These are phyloP conservation scores for Fabriciana adippe DNA, from an alignment of 2,888 invertebrate species.

Conservation along the genomic window DNA sequence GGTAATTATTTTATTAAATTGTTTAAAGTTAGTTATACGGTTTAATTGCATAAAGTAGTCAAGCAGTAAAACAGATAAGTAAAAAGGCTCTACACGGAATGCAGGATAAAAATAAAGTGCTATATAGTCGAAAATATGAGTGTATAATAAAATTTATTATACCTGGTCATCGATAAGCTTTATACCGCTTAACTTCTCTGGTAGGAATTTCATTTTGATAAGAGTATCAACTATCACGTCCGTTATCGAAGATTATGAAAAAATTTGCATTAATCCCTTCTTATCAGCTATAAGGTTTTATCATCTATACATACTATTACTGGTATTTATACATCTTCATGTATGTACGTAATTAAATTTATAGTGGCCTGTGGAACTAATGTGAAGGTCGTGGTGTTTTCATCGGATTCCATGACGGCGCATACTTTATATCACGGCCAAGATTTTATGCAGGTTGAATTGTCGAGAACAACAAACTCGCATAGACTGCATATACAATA, in stretches of 20 bases:
- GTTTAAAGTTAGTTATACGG: too few species aligned
- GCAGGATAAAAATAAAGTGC: conserved; percentile 3
- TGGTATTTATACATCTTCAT: not conserved
- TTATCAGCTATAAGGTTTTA: conserved; percentile 7
- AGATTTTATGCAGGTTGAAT: conserved; percentile 25
- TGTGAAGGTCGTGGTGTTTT: conserved; percentile 35
- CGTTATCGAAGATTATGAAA: conserved; percentile 38
- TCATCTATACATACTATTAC: not conserved
- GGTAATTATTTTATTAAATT: too few species aligned
- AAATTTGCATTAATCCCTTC: conserved; percentile 27
- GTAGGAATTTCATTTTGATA: conserved; percentile 41
- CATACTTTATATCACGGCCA: conserved; percentile 32
- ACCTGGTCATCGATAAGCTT: conserved; percentile 10
- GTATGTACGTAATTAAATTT: conserved; percentile 27
- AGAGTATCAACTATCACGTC: conserved; percentile 23
- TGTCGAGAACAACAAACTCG: conserved; percentile 13
- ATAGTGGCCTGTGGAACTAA: conserved; percentile 30
- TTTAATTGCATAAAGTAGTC: too few species aligned
- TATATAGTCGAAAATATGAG: conserved; percentile 11
- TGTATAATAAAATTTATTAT: conserved; percentile 4
- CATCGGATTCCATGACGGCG: conserved; percentile 33
- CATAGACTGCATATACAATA: conserved; percentile 5
- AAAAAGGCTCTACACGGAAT: not conserved
- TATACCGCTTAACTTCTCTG: conserved; percentile 38
- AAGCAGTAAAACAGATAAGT: too few species aligned